Conservation (phyloP, 2,888 invertebrate genomes). For the Troides oblongomaculatus region DNA sequence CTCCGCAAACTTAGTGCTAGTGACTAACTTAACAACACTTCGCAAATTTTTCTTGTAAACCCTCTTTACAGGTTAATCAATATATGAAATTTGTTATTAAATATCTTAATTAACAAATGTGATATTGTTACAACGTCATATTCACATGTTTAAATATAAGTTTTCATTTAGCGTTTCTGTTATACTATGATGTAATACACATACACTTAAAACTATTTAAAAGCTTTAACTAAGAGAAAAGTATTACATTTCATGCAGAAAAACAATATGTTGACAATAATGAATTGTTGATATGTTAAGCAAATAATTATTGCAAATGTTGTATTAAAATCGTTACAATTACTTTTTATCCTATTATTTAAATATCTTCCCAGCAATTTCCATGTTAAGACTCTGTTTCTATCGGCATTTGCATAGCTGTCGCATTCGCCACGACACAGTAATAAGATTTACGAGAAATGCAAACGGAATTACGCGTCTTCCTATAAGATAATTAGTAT, state of each 20-base stretch:
- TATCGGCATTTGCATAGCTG: slow-evolving; percentile 34
- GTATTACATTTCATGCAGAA: too few species aligned
- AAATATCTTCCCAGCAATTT: slow-evolving; percentile 10
- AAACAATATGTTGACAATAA: too few species aligned
- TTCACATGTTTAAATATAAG: too few species aligned
- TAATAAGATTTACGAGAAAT: slow-evolving; percentile 69
- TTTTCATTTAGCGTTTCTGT: too few species aligned
- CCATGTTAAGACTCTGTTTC: slow-evolving; percentile 16
- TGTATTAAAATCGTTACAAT: neutral
- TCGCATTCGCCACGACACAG: slow-evolving; percentile 45
- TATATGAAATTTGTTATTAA: too few species aligned
- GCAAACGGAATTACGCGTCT: slow-evolving; percentile 61
- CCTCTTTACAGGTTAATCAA: neutral
- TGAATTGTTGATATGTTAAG: neutral
- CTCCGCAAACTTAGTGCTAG: slow-evolving; percentile 36
- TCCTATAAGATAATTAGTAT: slow-evolving; percentile 75
- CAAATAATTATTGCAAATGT: neutral
- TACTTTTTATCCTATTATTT: slow-evolving; percentile 1
- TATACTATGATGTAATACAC: too few species aligned
- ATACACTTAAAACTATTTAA: too few species aligned
- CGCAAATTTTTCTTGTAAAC: slow-evolving; percentile 7
- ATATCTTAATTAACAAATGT: too few species aligned
- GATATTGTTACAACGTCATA: too few species aligned
- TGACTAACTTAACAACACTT: slow-evolving; percentile 44
- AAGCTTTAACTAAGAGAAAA: too few species aligned